These are phyloP conservation scores for Otus sunia DNA, from an alignment of 2,113 vertebrate species.

Conservation along the genomic window DNA sequence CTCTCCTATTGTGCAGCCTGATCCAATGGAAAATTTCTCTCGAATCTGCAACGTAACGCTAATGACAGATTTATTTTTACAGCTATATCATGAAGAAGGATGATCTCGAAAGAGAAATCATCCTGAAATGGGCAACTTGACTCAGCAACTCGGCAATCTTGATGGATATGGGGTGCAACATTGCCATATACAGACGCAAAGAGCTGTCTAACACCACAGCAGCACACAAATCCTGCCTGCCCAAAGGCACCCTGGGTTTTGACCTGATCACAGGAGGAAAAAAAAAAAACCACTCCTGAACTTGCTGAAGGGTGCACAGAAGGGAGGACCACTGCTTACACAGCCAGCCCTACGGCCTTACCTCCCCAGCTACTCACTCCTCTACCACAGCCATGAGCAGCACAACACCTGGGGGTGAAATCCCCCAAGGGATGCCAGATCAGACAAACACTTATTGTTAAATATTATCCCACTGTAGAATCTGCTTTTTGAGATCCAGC, in stretches of 20 bases:
- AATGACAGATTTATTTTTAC: background rate
- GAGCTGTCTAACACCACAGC: background rate
- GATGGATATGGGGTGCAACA: background rate
- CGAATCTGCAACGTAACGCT: background rate
- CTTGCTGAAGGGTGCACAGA: background rate
- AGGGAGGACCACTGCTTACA: background rate
- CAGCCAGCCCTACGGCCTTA: background rate
- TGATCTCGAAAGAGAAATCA: background rate
- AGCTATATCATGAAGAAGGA: background rate
- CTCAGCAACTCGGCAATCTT: background rate
- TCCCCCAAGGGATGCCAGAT: background rate
- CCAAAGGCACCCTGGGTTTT: background rate
- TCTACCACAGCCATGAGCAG: background rate
- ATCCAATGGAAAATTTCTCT: slow-evolving; percentile 20
- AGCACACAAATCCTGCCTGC: background rate
- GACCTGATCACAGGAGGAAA: background rate
- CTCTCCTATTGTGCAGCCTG: background rate
- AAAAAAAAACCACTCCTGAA: background rate
- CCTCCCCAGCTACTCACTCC: background rate
- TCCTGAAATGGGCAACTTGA: background rate
- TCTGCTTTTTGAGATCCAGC: background rate
- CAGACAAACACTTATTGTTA: background rate
- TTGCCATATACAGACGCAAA: accelerated
- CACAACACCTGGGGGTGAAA: background rate
- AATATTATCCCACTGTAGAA: background rate